Conservation (phyloP, 2,888 invertebrate species). For the Acrobasis consociella region DNA sequence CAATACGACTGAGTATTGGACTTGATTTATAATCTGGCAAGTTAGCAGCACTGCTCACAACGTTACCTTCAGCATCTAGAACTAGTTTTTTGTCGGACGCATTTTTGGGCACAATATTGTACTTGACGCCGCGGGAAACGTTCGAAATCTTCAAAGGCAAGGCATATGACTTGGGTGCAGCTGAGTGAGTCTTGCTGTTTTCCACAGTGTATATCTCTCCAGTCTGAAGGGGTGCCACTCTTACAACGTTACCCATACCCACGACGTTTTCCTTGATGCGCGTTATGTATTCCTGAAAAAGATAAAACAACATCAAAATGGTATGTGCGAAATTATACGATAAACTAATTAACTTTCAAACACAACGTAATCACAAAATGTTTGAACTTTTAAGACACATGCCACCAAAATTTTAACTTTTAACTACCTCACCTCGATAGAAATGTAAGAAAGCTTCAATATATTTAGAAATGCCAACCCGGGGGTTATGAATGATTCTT, state of each 20-base stretch:
- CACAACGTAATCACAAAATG: too few species aligned
- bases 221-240: slow-evolving; percentile 81
- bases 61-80: slow-evolving; percentile 72
- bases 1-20: slow-evolving; percentile 70
- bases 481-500: too few species aligned
- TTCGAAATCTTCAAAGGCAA: slow-evolving; percentile 77
- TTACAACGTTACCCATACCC: slow-evolving; percentile 88
- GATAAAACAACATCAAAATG: too few species aligned
- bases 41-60: slow-evolving; percentile 77
- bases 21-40: slow-evolving; percentile 75
- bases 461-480: too few species aligned
- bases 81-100: slow-evolving; percentile 78
- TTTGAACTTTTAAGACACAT: too few species aligned
- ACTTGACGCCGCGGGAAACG: slow-evolving; percentile 72
- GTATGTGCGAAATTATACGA: too few species aligned
- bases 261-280: slow-evolving; percentile 87
- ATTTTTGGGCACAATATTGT: slow-evolving; percentile 76
- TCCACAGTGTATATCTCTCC: slow-evolving; percentile 73
- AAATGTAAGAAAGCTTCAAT: too few species aligned
- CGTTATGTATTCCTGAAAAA: slow-evolving; percentile 73
- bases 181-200: slow-evolving; percentile 66
- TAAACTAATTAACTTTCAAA: too few species aligned
- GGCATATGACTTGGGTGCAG: slow-evolving; percentile 73
- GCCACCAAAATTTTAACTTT: too few species aligned
- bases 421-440: too few species aligned